These are phyloP conservation scores for Poecilia gillii DNA, from an alignment of 2,797 vertebrate genomes.

Conservation along the genomic window DNA sequence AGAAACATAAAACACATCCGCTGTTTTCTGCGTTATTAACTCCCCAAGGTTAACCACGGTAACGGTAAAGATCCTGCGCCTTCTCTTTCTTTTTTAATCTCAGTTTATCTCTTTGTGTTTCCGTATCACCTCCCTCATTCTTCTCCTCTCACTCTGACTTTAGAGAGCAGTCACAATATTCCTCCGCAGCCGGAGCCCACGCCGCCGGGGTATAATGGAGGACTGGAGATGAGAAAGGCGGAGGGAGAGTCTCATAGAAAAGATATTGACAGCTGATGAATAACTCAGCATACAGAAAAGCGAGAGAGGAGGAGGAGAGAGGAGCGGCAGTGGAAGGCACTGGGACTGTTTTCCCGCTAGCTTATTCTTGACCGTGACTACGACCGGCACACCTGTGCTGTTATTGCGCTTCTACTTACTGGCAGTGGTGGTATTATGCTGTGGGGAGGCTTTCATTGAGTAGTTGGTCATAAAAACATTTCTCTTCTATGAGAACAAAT, in stretches of 20 bases:
- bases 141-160: conserved; percentile 55
- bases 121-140: conserved; percentile 36
- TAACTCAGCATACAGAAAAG: conserved; percentile 18
- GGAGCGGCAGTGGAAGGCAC: conserved; percentile 9
- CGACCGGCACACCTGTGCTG: conserved; percentile 18
- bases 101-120: conserved; percentile 23
- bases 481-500: not conserved
- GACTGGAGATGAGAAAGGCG: conserved; percentile 5
- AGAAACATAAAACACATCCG: conserved; percentile 15
- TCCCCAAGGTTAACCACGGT: conserved; percentile 41
- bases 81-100: not conserved
- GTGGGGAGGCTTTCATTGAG: not conserved
- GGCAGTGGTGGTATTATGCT: not conserved
- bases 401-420: not conserved
- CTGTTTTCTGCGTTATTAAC: conserved; percentile 34
- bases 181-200: conserved; percentile 46
- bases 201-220: conserved; percentile 36
- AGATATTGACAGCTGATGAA: conserved; percentile 42
- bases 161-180: conserved; percentile 46
- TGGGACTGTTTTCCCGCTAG: conserved; percentile 34
- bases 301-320: not conserved
- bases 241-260: conserved; percentile 19
- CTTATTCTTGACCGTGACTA: conserved; percentile 19
- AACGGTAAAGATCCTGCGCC: conserved; percentile 22
- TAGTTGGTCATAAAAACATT: not conserved